A percentile compares a stretch with the other conserved stretches of the same genome.
phyloP scores from a whole-genome alignment of 1,140 invertebrate species.

The Drosophila pseudoananassae region DNA sequence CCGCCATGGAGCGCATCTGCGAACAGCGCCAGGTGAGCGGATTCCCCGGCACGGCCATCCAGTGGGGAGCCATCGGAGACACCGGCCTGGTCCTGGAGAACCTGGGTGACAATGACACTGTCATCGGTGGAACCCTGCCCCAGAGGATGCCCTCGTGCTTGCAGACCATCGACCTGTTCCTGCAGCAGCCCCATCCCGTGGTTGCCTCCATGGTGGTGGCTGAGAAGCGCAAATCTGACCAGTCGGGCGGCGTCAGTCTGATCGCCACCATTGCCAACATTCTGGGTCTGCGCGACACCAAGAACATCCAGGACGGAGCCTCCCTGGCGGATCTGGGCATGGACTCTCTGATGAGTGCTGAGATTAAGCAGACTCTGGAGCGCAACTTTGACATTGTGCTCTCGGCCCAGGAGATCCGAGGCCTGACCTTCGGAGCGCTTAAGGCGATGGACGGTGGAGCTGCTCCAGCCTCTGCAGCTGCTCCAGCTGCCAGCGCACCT shows the following conservation, averaged over 20 bases:
- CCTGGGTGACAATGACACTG: constrained; percentile 94
- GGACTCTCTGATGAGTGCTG: constrained; percentile 99
- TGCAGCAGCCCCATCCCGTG: constrained; percentile 94
- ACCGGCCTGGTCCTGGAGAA: constrained; percentile 95
- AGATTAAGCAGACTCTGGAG: constrained; percentile 98
- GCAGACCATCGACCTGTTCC: constrained; percentile 92
- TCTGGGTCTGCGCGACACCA: constrained; percentile 92
- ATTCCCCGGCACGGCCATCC: constrained; percentile 94
- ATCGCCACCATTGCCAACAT: constrained; percentile 92
- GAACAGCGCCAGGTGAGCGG: constrained; percentile 92
- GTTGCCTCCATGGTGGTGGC: constrained; percentile 93
- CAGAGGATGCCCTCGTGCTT: constrained; percentile 96
- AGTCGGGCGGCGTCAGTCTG: constrained; percentile 85
- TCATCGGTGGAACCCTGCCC: constrained; percentile 95
- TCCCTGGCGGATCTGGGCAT: constrained; percentile 96
- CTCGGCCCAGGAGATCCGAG: constrained; percentile 95
- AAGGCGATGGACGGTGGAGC: constrained; percentile 86
- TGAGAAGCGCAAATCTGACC: constrained; percentile 88
- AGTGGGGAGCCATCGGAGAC: constrained; percentile 99
- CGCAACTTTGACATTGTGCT: constrained; percentile 95
- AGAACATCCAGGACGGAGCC: constrained; percentile 89
- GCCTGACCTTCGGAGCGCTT: constrained; percentile 90
- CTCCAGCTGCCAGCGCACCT: constrained; percentile 40
- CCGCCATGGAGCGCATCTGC: constrained; percentile 97
- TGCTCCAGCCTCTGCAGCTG: constrained; percentile 39